Evolutionary conservation across 1,140 invertebrate genomes (phyloP).

Genomic region (Drosophila eugracilis): DNA sequence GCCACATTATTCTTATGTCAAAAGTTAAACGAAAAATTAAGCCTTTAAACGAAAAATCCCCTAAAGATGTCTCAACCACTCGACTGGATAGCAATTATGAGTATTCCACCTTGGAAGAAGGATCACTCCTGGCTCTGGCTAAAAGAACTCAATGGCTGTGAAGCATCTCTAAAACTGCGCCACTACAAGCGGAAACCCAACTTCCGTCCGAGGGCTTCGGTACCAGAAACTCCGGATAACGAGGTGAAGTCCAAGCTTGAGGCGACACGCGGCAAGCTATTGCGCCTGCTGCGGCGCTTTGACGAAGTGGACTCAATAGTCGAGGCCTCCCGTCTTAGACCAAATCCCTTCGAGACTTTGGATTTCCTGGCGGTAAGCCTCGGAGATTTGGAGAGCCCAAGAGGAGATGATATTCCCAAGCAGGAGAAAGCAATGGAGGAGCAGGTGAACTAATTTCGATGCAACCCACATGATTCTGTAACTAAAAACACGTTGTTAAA

Average conservation of each 20-base stretch:
- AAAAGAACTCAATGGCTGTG: no score
- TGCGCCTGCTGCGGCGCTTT: background rate
- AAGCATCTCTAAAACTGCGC: background rate
- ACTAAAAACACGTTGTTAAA: no score
- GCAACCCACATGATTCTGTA: no score
- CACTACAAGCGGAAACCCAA: background rate
- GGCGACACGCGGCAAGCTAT: background rate
- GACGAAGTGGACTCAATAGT: constrained; percentile 1
- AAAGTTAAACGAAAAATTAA: background rate
- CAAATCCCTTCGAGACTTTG: background rate
- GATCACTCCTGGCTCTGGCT: background rate
- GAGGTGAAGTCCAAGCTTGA: background rate
- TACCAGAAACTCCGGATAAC: background rate
- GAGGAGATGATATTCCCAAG: background rate
- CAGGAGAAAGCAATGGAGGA: no score
- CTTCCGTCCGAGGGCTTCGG: background rate
- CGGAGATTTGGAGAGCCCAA: no score
- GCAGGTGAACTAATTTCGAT: background rate
- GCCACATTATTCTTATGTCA: background rate
- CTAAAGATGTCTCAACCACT: background rate
- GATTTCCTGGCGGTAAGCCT: background rate
- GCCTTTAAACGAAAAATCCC: no score
- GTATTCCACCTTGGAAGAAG: background rate
- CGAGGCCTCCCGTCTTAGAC: background rate
- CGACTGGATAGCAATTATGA: background rate